Base-by-base conservation (phyloP, 2,797 vertebrate genomes). In the Eutrigla gurnardus region DNA sequence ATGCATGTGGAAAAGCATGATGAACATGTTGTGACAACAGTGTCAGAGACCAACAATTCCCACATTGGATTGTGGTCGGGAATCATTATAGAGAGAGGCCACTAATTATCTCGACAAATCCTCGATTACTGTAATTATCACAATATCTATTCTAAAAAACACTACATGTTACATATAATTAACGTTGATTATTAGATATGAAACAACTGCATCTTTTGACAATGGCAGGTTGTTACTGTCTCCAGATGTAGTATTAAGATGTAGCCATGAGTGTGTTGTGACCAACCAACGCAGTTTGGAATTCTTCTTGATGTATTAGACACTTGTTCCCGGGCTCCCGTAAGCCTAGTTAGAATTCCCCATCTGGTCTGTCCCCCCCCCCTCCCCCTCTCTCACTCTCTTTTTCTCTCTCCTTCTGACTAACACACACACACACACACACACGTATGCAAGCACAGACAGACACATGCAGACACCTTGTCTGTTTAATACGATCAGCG, bases 401-500 rank as follows among this genome's bases (percentile, higher is more conserved):
- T 57, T 40, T 49, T 60, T 54, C 47, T 40, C 65, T 46, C 0
- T 33, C 25, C 73, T 11, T 35, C 64, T 57, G 12, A 50, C 53
- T 45, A 43, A 58, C 32, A 49, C 5, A 49, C 45, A 46, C 14
- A 14, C 45, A 14, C 45, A 46, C 32, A 78, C 50, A 75, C 25
- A 80, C 55, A 86, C 9, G 1, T 54, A 71, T 42, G 32, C 39
- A 37, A 49, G 45, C 54, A 74, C 73, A 68, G 49, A 73, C 40
- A 39, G 52, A 74, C 35, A 84, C 70, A 82, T 54, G 62, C 69
- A 83, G 17, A 86, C 79, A 86, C 76, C 53, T 88, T 82, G 65
- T 82, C 82, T 89, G 73, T 65, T 89, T 87, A 87, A 92, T 88
- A 84, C 89, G 82, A 93, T 88, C 73, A 83, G 83, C 17, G 4